phyloP scores from a whole-genome alignment of 1,140 invertebrate genomes.

The Drosophila lini region DNA sequence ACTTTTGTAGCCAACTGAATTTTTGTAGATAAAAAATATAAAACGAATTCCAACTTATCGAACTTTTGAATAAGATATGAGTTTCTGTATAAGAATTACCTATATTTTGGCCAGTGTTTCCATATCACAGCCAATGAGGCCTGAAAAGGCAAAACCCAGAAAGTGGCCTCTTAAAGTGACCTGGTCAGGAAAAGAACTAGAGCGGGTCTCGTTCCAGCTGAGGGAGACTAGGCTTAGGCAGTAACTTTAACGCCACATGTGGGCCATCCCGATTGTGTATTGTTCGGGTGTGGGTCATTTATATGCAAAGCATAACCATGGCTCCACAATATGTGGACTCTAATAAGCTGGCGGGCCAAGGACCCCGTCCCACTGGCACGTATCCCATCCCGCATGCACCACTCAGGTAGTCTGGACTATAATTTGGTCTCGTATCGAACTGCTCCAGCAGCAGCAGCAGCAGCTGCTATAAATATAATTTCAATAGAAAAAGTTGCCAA shows the following conservation, averaged over 20 bases:
- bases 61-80: too few species aligned
- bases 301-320: constrained; percentile 76
- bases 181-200: constrained; percentile 41
- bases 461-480: constrained; percentile 56
- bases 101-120: background rate
- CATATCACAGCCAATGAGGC: constrained; percentile 57
- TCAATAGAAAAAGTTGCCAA: constrained; percentile 59
- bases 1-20: too few species aligned
- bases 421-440: constrained; percentile 49
- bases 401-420: constrained; percentile 43
- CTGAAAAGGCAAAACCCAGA: constrained; percentile 25
- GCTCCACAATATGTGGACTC: constrained; percentile 63
- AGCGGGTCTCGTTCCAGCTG: constrained; percentile 43
- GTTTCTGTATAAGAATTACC: background rate
- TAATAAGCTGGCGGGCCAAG: constrained; percentile 57
- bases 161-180: constrained; percentile 60
- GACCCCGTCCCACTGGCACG: constrained; percentile 30
- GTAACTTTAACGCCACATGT: constrained; percentile 49
- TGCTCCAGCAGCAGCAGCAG: constrained; percentile 22
- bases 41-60: too few species aligned
- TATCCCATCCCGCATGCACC: constrained; percentile 31
- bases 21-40: too few species aligned
- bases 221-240: constrained; percentile 7
- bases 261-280: constrained; percentile 42
- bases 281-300: constrained; percentile 68